phyloP scores from a whole-genome alignment of 2,797 vertebrate species.

The Peromyscus eremicus region DNA sequence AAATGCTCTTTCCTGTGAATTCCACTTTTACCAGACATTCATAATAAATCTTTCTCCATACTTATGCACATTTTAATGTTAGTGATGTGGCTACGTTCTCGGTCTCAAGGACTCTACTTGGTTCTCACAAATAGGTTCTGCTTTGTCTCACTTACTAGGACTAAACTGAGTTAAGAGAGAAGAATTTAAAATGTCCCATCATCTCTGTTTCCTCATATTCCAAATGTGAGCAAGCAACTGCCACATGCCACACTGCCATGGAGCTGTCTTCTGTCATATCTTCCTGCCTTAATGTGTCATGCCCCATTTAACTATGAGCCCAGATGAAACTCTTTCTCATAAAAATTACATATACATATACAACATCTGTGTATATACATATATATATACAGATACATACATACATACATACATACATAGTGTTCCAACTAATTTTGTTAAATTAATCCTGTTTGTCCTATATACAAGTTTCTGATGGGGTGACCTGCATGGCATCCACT shows the following conservation, averaged over 20 bases:
- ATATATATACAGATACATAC: background rate
- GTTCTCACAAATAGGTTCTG: background rate
- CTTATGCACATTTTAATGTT: background rate
- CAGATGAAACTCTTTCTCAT: background rate
- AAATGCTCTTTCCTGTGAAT: background rate
- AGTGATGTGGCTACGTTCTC: background rate
- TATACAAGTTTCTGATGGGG: slow-evolving; percentile 5
- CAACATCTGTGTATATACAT: too few species aligned
- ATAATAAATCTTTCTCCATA: slow-evolving; percentile 7
- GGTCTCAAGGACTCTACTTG: background rate
- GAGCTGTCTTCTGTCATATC: too few species aligned
- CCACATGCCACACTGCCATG: too few species aligned
- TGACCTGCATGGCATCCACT: background rate
- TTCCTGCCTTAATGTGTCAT: background rate
- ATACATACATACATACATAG: background rate
- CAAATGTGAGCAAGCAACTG: background rate
- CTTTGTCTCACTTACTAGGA: background rate
- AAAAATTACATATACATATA: background rate
- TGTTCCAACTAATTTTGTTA: background rate
- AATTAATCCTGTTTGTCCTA: background rate
- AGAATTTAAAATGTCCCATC: background rate
- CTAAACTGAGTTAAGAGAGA: background rate
- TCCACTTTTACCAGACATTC: slow-evolving; percentile 1
- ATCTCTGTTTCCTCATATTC: background rate
- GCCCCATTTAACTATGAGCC: background rate